A percentile compares a stretch with the other conserved stretches of the same genome.
Conservation (phyloP, 2,797 vertebrate species). For the Mycteria americana region DNA sequence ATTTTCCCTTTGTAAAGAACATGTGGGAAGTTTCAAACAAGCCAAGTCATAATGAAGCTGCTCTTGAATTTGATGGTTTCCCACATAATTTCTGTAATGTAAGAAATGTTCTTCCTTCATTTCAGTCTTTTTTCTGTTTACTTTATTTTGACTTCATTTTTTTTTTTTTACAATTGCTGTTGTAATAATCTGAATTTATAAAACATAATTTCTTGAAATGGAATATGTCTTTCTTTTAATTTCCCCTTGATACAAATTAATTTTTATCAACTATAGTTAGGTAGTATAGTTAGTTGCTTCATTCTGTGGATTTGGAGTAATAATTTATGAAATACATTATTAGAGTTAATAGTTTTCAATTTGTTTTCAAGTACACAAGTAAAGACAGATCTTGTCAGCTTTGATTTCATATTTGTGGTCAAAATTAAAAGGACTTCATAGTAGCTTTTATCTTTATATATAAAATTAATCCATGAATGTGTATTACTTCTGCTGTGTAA, state of each 20-base stretch:
- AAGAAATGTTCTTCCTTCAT: background rate
- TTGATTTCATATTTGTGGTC: background rate
- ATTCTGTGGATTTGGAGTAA: background rate
- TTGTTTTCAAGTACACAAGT: background rate
- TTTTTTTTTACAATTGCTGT: background rate
- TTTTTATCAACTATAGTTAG: background rate
- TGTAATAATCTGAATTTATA: background rate
- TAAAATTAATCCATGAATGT: background rate
- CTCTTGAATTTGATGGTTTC: background rate
- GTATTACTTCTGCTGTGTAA: background rate
- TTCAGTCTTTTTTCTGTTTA: background rate
- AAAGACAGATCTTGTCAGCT: background rate
- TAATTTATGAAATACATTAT: background rate
- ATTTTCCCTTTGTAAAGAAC: background rate
- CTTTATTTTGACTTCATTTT: background rate
- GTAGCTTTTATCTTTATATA: background rate
- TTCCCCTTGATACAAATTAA: background rate
- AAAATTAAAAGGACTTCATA: background rate
- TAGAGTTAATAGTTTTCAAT: background rate
- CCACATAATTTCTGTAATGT: background rate
- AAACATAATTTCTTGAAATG: background rate
- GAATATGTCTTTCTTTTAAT: background rate
- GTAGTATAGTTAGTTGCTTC: background rate
- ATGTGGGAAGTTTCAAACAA: background rate
- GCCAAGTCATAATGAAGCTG: background rate